Evolutionary conservation across 2,888 invertebrate genomes (phyloP).

Genomic region (Nemotelus pantherinus): DNA sequence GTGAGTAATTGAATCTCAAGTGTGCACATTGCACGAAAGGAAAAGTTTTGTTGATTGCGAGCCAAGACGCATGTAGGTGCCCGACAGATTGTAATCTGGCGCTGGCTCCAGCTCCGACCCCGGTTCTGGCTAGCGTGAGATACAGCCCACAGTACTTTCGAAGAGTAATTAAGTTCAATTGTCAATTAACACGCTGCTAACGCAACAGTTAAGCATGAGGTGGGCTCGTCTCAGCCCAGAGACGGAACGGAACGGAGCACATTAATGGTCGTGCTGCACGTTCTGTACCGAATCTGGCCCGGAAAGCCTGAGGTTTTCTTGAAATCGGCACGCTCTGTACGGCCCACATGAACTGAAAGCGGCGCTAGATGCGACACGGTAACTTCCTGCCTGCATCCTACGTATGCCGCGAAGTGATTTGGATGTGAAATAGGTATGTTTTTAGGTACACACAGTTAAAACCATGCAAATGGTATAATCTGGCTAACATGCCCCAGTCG

Average conservation of each 20-base stretch:
- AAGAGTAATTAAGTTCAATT: slow-evolving; percentile 37
- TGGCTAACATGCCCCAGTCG: too few species aligned
- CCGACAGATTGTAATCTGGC: not conserved
- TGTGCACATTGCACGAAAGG: slow-evolving; percentile 23
- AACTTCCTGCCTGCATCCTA: slow-evolving; percentile 35
- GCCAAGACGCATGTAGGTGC: not conserved
- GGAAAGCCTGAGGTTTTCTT: slow-evolving; percentile 9
- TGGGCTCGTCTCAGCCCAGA: not conserved
- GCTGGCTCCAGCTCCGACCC: not conserved
- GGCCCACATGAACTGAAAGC: slow-evolving; percentile 10
- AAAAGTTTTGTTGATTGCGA: slow-evolving; percentile 33
- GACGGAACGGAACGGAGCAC: not conserved
- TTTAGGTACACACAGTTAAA: too few species aligned
- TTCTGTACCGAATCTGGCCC: not conserved
- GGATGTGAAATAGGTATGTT: too few species aligned
- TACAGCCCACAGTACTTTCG: slow-evolving; percentile 3
- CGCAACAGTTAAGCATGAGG: slow-evolving; percentile 8
- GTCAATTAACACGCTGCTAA: slow-evolving; percentile 17
- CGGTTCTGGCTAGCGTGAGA: slow-evolving; percentile 4
- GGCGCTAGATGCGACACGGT: slow-evolving; percentile 34
- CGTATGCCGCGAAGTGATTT: slow-evolving; percentile 6
- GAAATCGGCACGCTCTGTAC: not conserved
- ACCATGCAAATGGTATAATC: too few species aligned
- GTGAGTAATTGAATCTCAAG: slow-evolving; percentile 30
- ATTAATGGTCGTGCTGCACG: not conserved